Conservation (phyloP, 2,797 vertebrate genomes). For the Hypotaenidia okinawae region DNA sequence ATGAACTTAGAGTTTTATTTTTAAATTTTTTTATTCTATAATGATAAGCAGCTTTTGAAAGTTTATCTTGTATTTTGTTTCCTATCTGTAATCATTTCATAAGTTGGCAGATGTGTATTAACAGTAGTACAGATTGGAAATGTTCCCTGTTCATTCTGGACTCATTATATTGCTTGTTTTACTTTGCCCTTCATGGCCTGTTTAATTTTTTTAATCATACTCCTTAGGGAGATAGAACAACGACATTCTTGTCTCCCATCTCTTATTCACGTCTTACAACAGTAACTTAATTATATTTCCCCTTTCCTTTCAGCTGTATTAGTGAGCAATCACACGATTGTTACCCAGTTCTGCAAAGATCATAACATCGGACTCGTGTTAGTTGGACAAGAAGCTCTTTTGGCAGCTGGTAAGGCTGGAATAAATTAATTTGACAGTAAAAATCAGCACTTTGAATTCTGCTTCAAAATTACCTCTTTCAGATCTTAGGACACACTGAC, state of each 20-base stretch:
- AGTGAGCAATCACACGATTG: slow-evolving; percentile 85
- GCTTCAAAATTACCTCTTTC: neutral
- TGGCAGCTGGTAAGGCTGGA: slow-evolving; percentile 81
- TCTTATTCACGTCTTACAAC: neutral
- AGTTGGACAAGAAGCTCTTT: slow-evolving; percentile 85
- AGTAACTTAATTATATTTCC: neutral
- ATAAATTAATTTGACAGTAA: neutral
- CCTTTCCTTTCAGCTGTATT: slow-evolving; percentile 79
- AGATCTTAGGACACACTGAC: neutral
- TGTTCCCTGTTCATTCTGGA: neutral
- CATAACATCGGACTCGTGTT: slow-evolving; percentile 87
- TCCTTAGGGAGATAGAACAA: neutral
- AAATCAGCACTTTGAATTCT: neutral
- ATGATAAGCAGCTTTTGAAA: neutral
- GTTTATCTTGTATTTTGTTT: neutral
- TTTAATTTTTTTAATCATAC: neutral
- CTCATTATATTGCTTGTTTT: neutral
- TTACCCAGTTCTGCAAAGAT: slow-evolving; percentile 90
- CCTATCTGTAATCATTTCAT: neutral
- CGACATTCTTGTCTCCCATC: neutral
- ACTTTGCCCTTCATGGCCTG: neutral
- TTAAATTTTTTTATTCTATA: neutral
- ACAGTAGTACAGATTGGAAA: neutral
- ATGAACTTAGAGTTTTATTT: neutral
- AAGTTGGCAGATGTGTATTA: neutral